Conservation (phyloP, 1,140 invertebrate genomes). For the Listronotus bonariensis region DNA sequence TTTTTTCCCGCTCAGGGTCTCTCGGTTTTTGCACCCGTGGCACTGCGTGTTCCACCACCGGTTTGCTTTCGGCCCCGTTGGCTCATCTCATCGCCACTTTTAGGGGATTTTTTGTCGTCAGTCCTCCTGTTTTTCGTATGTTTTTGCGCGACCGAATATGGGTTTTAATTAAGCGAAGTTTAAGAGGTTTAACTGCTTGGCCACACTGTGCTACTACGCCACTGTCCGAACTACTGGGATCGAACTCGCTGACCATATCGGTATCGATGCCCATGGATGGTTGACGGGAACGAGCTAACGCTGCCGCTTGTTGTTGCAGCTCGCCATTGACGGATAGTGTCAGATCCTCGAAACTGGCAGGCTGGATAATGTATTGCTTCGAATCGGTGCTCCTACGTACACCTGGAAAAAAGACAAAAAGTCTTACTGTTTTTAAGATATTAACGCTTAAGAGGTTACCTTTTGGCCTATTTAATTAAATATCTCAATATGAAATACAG, state of each 20-base stretch:
- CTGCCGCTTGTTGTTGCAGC: conserved; percentile 63
- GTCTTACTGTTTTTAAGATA: too few species aligned
- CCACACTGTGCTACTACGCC: conserved; percentile 85
- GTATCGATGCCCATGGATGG: conserved; percentile 83
- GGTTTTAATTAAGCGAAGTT: conserved; percentile 83
- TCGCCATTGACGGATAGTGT: conserved; percentile 68
- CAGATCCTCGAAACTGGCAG: conserved; percentile 62
- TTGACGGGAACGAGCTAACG: conserved; percentile 63
- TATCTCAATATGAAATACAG: too few species aligned
- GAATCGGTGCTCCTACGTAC: conserved; percentile 45
- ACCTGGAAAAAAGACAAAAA: background rate
- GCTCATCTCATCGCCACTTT: conserved; percentile 54
- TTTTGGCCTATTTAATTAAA: too few species aligned
- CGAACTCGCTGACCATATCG: conserved; percentile 90
- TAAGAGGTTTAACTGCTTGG: conserved; percentile 85
- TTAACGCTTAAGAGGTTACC: too few species aligned
- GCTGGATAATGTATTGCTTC: conserved; percentile 57
- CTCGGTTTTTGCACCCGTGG: conserved; percentile 73
- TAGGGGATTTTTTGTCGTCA: conserved; percentile 46
- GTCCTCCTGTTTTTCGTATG: conserved; percentile 61
- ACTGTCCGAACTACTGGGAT: conserved; percentile 89
- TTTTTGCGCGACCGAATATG: conserved; percentile 75
- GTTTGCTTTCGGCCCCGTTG: conserved; percentile 46
- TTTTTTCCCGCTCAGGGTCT: conserved; percentile 91
- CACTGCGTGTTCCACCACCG: conserved; percentile 53